These are phyloP conservation scores for Julus scanicus DNA, from an alignment of 2,888 invertebrate genomes.

Conservation along the genomic window DNA sequence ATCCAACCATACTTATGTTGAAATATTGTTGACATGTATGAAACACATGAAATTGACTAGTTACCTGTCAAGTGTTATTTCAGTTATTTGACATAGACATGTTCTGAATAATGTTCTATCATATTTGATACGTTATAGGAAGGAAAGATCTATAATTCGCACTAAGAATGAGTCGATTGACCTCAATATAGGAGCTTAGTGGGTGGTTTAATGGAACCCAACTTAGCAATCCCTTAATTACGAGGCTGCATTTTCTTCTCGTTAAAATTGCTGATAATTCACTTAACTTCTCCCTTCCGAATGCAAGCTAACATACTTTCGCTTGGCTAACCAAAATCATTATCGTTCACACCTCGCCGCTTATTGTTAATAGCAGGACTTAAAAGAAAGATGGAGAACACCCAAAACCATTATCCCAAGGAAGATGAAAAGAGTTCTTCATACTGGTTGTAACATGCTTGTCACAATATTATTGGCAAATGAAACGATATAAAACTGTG, in stretches of 20 bases:
- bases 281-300: neutral
- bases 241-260: slow-evolving; percentile 10
- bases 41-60: too few relatives aligned
- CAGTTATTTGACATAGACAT: too few relatives aligned
- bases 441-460: neutral
- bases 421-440: neutral
- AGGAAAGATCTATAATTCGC: neutral
- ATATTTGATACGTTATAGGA: too few relatives aligned
- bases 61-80: too few relatives aligned
- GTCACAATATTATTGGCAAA: neutral
- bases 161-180: neutral
- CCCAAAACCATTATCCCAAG: slow-evolving; percentile 6
- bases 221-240: neutral
- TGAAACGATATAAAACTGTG: neutral
- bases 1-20: too few relatives aligned
- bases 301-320: slow-evolving; percentile 14
- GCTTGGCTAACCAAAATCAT: slow-evolving; percentile 33
- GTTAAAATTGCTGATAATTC: slow-evolving; percentile 27
- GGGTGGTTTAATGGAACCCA: neutral
- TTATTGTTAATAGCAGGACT: slow-evolving; percentile 6
- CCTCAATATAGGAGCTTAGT: neutral
- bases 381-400: neutral
- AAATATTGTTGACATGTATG: too few relatives aligned
- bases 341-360: slow-evolving; percentile 27
- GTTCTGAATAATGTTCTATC: too few relatives aligned